phyloP scores from a whole-genome alignment of 2,888 invertebrate genomes.

The Ctena decussata region DNA sequence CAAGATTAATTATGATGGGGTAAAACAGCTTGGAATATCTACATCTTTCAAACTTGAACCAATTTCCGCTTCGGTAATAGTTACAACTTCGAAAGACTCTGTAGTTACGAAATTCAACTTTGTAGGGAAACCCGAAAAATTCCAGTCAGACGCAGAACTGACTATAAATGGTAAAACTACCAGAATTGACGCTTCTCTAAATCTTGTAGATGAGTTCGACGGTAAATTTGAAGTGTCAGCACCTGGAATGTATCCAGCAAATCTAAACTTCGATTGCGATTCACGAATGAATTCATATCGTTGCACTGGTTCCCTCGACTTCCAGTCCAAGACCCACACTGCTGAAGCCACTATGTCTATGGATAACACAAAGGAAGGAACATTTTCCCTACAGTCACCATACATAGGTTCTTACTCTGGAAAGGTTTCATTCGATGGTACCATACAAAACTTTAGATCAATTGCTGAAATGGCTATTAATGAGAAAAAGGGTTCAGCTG shows the following conservation, averaged over 20 bases:
- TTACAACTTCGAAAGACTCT: not conserved
- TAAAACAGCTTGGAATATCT: not conserved
- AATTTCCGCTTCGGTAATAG: not conserved
- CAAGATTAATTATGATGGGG: not conserved
- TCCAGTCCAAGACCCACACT: not conserved
- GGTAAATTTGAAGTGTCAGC: not conserved
- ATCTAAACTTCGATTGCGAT: not conserved
- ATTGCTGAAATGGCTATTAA: not conserved
- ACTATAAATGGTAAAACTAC: not conserved
- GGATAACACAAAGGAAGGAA: not conserved
- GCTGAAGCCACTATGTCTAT: not conserved
- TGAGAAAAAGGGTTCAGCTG: not conserved
- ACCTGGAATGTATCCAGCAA: not conserved
- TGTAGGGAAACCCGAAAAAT: not conserved
- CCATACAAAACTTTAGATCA: not conserved
- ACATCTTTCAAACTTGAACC: not conserved
- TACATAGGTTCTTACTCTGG: not conserved
- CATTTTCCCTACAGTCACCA: slow-evolving; percentile 2
- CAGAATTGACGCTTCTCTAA: not conserved
- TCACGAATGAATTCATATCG: not conserved
- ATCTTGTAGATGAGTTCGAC: not conserved
- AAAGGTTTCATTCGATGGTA: not conserved
- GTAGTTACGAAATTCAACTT: not conserved
- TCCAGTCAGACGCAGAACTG: not conserved
- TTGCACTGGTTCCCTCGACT: not conserved